A percentile compares a stretch with the other conserved stretches of the same genome.
Conservation (phyloP, 2,113 vertebrate species). For the Rutilus rutilus region DNA sequence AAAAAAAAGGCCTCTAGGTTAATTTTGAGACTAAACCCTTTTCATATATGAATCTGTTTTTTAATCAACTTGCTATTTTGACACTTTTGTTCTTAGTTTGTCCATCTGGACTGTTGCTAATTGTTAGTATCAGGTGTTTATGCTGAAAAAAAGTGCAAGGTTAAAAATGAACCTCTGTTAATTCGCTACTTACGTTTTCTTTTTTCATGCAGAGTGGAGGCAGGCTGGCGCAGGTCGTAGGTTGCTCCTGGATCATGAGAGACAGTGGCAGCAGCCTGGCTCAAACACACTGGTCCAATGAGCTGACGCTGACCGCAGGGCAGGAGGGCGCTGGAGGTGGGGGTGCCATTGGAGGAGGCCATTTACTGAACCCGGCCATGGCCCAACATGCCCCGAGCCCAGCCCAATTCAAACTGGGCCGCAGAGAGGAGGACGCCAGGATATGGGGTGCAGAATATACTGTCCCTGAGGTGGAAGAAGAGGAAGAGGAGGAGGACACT, state of each 20-base stretch:
- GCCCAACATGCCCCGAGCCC: constrained; percentile 26
- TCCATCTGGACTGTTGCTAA: background rate
- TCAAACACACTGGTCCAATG: constrained; percentile 50
- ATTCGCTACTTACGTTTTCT: background rate
- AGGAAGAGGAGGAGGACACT: constrained; percentile 23
- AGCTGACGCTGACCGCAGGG: constrained; percentile 42
- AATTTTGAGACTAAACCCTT: background rate
- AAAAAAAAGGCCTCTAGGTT: background rate
- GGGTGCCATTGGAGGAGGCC: constrained; percentile 28
- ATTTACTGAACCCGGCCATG: constrained; percentile 22
- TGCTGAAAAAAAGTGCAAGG: background rate
- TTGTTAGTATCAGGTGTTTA: background rate
- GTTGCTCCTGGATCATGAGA: constrained; percentile 51
- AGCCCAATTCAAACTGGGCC: constrained; percentile 27
- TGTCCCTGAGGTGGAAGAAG: constrained; percentile 13
- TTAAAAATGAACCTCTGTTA: background rate
- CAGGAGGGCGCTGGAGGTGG: constrained; percentile 7
- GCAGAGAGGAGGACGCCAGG: background rate
- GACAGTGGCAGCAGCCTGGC: constrained; percentile 52
- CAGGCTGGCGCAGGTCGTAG: constrained; percentile 44
- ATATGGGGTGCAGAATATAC: constrained; percentile 29
- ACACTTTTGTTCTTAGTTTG: background rate
- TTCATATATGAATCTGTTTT: background rate
- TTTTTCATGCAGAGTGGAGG: background rate
- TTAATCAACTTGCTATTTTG: background rate